phyloP scores from a whole-genome alignment of 2,888 invertebrate genomes.

The Prostheceraeus crozeri region DNA sequence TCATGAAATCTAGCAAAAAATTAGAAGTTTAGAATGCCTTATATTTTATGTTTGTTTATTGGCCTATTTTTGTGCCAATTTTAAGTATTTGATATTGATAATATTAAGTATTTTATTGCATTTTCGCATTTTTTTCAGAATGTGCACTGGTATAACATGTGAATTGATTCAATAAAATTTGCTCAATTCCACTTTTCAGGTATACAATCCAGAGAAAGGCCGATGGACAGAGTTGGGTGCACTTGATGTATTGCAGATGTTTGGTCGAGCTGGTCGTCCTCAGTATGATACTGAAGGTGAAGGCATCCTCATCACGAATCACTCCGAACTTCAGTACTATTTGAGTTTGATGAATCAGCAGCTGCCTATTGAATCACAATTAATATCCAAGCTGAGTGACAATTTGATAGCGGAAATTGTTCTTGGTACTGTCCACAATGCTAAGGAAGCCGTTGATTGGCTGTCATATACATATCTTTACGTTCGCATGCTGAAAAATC shows the following conservation, averaged over 20 bases:
- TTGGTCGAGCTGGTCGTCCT: conserved; percentile 92
- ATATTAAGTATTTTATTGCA: no score
- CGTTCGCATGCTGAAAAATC: conserved; percentile 82
- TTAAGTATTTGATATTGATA: no score
- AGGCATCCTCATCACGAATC: conserved; percentile 92
- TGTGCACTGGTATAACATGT: no score
- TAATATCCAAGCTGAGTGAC: conserved; percentile 83
- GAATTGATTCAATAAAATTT: no score
- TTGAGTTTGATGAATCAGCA: conserved; percentile 93
- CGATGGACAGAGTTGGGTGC: conserved; percentile 96
- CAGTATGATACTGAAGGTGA: conserved; percentile 96
- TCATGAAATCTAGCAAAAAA: no score
- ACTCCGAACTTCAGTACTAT: conserved; percentile 95
- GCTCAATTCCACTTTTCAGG: no score
- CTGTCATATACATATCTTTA: conserved; percentile 89
- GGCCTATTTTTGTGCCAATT: no score
- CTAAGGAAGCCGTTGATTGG: conserved; percentile 84
- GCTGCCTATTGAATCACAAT: conserved; percentile 91
- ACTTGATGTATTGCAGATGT: conserved; percentile 89
- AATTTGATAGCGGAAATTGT: conserved; percentile 97
- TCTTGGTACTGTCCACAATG: conserved; percentile 80
- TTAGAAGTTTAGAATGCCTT: no score
- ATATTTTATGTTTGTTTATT: no score
- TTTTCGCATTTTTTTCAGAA: no score
- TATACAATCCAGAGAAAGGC: conserved; percentile 95